Base-by-base conservation (phyloP, 2,888 invertebrate species). In the Punctoribates punctum region DNA sequence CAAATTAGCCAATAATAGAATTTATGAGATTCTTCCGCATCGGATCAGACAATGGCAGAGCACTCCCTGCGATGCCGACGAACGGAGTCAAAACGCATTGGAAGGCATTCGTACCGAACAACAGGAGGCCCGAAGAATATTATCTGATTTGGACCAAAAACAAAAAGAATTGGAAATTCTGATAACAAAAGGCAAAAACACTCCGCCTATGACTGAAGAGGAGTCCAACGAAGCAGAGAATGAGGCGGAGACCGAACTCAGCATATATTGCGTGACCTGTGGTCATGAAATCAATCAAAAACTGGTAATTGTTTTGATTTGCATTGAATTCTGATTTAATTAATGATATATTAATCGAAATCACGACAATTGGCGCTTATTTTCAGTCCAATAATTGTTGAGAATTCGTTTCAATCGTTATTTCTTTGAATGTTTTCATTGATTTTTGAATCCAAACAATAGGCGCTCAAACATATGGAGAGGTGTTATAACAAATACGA, bases 401-500 rank as follows among this genome's bases (percentile, higher is more conserved):
- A 17, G n/a, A 34, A n/a, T 29, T 34, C 11, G 17, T 13, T 62
- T 25, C 6, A 34, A 62, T n/a, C 15, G 27, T 62, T 27, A 34
- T 34, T 62, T 34, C 1, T 6, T 8, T 17, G 9, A 17, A 29
- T 34, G 29, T 34, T 23, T 57, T 57, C 8, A 23, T 57, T 57
- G 0, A 57, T 57, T 83, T 96, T 77, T 23, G 1, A 51, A n/a
- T 92, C 93, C 83, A 34, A 42, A 46, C 51, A 38, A 57, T 46
- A 93, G 0, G 96, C 96, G 0, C 89, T 96, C 25, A 93, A 93
- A 81, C 98, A 98, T 83, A 95, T 98, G 94, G 97, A 96, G 85
- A 95, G 95, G 83, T 98, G 97, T 84, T 98, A 96, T 84, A 91
- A 94, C 80, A 97, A 97, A 88, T 94, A 95, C 84, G 98, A 98